phyloP scores from a whole-genome alignment of 1,140 invertebrate genomes.

The Harpegnathos saltator region DNA sequence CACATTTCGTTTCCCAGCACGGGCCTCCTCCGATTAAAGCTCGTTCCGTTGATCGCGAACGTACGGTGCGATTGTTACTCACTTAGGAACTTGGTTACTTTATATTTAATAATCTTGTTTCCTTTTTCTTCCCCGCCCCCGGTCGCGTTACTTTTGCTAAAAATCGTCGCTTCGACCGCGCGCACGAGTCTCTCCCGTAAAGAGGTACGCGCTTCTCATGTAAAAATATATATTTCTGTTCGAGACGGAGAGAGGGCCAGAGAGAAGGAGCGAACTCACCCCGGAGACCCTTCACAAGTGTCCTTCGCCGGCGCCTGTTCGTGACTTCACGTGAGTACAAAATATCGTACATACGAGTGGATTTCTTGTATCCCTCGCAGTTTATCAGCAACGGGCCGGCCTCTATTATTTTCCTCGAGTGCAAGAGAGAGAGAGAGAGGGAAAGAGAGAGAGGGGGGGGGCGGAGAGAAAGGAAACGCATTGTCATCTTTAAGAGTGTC shows the following conservation, averaged over 20 bases:
- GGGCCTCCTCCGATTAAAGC: too few relatives aligned
- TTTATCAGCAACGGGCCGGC: conserved; percentile 12
- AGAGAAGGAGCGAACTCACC: too few relatives aligned
- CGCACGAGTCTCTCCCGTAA: background rate
- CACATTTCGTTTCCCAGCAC: too few relatives aligned
- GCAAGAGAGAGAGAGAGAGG: background rate
- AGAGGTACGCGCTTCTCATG: too few relatives aligned
- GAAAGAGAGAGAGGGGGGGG: background rate
- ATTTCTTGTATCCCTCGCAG: background rate
- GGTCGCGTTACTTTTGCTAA: conserved; percentile 2
- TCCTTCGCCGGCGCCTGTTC: background rate
- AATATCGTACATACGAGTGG: background rate
- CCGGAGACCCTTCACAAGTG: conserved; percentile 3
- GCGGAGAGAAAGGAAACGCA: background rate
- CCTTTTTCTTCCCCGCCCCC: background rate
- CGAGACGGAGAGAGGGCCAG: background rate
- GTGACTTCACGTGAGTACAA: conserved; percentile 11
- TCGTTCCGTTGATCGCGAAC: too few relatives aligned
- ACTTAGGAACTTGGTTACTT: background rate
- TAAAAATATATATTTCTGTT: background rate
- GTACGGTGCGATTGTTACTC: conserved; percentile 6
- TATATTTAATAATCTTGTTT: too few relatives aligned
- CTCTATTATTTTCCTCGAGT: conserved; percentile 12
- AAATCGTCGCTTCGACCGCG: background rate
- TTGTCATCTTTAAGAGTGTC: background rate